These are phyloP conservation scores for Globodera ellingtonae DNA, from an alignment of 1,140 invertebrate species.

Conservation along the genomic window DNA sequence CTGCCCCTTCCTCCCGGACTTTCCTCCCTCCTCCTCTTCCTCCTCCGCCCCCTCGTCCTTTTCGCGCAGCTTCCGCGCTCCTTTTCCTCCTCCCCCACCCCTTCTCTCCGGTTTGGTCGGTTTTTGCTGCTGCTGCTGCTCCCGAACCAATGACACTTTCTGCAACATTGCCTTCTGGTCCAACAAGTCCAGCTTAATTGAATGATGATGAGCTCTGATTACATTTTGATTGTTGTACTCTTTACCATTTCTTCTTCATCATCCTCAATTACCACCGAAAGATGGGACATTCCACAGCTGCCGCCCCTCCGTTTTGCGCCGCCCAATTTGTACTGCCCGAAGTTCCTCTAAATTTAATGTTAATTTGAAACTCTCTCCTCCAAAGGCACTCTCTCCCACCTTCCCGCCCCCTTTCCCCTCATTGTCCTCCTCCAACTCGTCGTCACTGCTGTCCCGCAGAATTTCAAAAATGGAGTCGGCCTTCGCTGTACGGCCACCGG, in stretches of 20 bases:
- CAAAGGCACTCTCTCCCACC: no score
- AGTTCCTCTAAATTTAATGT: background rate
- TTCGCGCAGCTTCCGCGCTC: background rate
- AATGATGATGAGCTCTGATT: background rate
- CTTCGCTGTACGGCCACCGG: slow-evolving; percentile 31
- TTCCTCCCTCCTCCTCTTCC: slow-evolving; percentile 10
- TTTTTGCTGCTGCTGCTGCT: slow-evolving; percentile 8
- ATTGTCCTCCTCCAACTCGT: slow-evolving; percentile 15
- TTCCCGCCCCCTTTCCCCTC: background rate
- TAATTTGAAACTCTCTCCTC: background rate
- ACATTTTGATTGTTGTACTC: background rate
- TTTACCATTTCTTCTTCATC: slow-evolving; percentile 25
- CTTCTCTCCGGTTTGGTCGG: background rate
- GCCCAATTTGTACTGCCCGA: background rate
- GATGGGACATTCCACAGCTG: background rate
- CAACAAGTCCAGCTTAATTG: slow-evolving; percentile 22
- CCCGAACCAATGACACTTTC: slow-evolving; percentile 1
- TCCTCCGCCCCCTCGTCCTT: background rate
- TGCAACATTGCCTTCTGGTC: slow-evolving; percentile 26
- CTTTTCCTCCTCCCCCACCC: background rate
- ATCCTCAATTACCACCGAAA: slow-evolving; percentile 22
- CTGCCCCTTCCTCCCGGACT: background rate
- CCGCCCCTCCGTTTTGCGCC: background rate
- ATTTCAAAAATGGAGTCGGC: slow-evolving; percentile 41
- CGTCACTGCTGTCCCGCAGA: slow-evolving; percentile 36